Percentiles rank a stretch among this genome's conserved stretches.
phyloP scores from a whole-genome alignment of 2,888 invertebrate genomes.

The Ennomos fuscantarius region DNA sequence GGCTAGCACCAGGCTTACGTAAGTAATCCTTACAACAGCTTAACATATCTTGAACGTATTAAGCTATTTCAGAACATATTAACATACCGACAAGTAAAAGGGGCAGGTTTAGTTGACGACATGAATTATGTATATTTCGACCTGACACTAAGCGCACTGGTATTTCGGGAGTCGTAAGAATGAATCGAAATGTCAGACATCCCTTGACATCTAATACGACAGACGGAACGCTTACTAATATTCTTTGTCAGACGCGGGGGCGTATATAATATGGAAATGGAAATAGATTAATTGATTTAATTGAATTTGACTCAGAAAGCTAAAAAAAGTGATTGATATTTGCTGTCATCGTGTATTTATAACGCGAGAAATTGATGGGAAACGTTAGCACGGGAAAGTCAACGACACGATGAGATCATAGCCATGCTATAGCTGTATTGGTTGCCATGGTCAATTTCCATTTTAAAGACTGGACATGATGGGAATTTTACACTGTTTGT shows the following conservation, averaged over 20 bases:
- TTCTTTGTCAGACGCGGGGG: slow-evolving; percentile 5
- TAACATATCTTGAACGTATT: slow-evolving; percentile 16
- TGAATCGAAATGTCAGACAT: slow-evolving; percentile 31
- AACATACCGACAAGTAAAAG: slow-evolving; percentile 30
- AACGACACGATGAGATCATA: slow-evolving; percentile 19
- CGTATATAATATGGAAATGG: slow-evolving; percentile 17
- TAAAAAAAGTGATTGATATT: slow-evolving; percentile 18
- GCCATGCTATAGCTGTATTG: slow-evolving; percentile 5
- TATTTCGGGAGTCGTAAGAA: slow-evolving; percentile 35
- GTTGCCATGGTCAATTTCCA: not conserved
- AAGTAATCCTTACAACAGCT: slow-evolving; percentile 1
- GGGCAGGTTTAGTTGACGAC: slow-evolving; percentile 24
- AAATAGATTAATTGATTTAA: slow-evolving; percentile 24
- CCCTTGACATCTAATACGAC: slow-evolving; percentile 26
- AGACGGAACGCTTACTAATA: slow-evolving; percentile 16
- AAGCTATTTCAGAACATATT: slow-evolving; percentile 32
- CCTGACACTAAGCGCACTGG: slow-evolving; percentile 30
- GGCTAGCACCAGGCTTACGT: not conserved
- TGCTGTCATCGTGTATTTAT: slow-evolving; percentile 17
- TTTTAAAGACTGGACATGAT: not conserved
- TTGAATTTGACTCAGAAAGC: slow-evolving; percentile 22
- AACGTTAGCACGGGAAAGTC: slow-evolving; percentile 16
- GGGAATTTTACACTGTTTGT: too few species aligned
- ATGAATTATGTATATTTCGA: slow-evolving; percentile 29
- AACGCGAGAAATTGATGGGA: slow-evolving; percentile 14